Conservation (phyloP, 2,888 invertebrate genomes). For the Boloria euphrosyne region DNA sequence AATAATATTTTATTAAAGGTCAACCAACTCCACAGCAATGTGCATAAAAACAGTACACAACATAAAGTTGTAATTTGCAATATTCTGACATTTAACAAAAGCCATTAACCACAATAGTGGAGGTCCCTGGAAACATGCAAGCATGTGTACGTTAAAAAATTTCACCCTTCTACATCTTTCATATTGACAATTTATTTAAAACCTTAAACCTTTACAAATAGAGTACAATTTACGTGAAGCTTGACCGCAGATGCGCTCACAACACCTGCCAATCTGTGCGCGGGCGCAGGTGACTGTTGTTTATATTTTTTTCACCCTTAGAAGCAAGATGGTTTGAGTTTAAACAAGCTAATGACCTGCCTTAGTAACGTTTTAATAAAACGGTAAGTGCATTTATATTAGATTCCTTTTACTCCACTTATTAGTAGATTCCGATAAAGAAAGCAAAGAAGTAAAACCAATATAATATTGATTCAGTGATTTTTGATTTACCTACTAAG, state of each 20-base stretch:
- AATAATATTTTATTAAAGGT: constrained; percentile 6
- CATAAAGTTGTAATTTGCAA: constrained; percentile 10
- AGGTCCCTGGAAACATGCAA: constrained; percentile 27
- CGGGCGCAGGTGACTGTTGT: constrained; percentile 69
- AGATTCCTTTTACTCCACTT: constrained; percentile 8
- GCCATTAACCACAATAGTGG: constrained; percentile 21
- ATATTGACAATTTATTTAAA: not conserved
- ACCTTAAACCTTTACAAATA: constrained; percentile 20
- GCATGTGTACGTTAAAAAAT: constrained; percentile 22
- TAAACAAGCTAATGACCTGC: constrained; percentile 30
- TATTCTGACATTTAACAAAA: constrained; percentile 26
- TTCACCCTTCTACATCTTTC: constrained; percentile 24
- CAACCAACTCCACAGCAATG: constrained; percentile 5
- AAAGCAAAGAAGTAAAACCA: not conserved
- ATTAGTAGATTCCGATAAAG: not conserved
- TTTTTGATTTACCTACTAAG: no score
- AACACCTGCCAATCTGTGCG: constrained; percentile 78
- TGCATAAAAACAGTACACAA: constrained; percentile 21
- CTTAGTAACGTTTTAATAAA: constrained; percentile 31
- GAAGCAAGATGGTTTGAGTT: constrained; percentile 33
- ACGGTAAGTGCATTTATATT: constrained; percentile 23
- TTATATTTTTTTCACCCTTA: constrained; percentile 65
- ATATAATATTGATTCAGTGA: no score
- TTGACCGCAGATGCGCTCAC: constrained; percentile 63
- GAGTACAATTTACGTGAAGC: constrained; percentile 22